Conservation (phyloP, 2,113 vertebrate genomes). For the Pelusios castaneus region DNA sequence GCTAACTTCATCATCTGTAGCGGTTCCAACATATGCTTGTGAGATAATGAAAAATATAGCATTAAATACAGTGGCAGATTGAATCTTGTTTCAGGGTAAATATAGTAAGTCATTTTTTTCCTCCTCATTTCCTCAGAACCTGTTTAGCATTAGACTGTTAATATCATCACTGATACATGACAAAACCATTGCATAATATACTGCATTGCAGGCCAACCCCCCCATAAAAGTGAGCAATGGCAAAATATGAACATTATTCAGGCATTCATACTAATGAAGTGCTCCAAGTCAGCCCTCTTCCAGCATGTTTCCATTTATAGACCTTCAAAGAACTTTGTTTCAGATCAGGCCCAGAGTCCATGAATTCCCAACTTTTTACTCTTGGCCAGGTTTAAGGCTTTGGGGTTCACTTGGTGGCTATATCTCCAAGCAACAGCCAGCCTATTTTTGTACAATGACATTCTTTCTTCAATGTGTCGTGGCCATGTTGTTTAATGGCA, state of each 20-base stretch:
- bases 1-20: constrained; percentile 94
- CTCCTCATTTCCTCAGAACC: constrained; percentile 86
- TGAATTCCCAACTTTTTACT: neutral
- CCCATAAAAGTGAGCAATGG: constrained; percentile 85
- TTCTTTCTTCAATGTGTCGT: neutral
- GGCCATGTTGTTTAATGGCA: neutral
- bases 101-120: constrained; percentile 87
- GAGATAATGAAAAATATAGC: constrained; percentile 94
- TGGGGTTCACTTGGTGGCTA: neutral
- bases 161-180: constrained; percentile 85
- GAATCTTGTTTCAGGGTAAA: constrained; percentile 92
- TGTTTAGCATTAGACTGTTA: constrained; percentile 92
- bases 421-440: neutral
- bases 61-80: constrained; percentile 94
- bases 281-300: constrained; percentile 70
- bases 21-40: constrained; percentile 92
- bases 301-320: neutral
- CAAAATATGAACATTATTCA: constrained; percentile 88
- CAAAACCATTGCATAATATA: constrained; percentile 90
- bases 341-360: fast-evolving
- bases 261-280: constrained; percentile 85
- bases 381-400: neutral
- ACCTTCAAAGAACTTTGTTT: neutral
- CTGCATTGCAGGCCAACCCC: constrained; percentile 77
- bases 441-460: neutral